Conservation (phyloP, 1,140 invertebrate genomes). For the Drosophila athabasca region DNA sequence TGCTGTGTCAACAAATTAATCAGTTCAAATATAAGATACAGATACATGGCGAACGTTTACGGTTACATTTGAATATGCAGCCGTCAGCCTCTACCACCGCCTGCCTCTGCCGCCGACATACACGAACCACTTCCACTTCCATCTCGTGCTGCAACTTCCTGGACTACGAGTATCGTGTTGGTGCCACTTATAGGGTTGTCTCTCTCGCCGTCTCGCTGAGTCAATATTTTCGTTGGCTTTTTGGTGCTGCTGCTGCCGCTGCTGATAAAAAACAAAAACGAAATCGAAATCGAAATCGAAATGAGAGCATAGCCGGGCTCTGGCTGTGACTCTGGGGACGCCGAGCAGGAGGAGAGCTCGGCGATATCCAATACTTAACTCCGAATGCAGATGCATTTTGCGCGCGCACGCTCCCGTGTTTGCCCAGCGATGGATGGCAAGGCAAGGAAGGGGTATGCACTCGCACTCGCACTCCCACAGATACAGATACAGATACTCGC, state of each 20-base stretch:
- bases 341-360: background rate
- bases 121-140: conserved; percentile 22
- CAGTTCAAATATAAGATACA: conserved; percentile 75
- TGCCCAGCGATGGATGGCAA: conserved; percentile 10
- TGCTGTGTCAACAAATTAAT: conserved; percentile 75
- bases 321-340: too few relatives aligned
- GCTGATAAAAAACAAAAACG: conserved; percentile 60
- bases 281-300: conserved; percentile 62
- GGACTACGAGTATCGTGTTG: background rate
- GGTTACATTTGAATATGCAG: conserved; percentile 69
- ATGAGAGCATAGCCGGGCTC: conserved; percentile 15
- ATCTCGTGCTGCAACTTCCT: conserved; percentile 28
- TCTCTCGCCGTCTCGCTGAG: conserved; percentile 38
- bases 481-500: conserved; percentile 22
- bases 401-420: conserved; percentile 49
- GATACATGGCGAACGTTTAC: conserved; percentile 35
- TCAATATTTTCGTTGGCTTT: conserved; percentile 70
- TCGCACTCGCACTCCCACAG: background rate
- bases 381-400: conserved; percentile 73
- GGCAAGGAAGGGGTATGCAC: background rate
- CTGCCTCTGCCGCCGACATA: background rate
- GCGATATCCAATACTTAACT: conserved; percentile 3
- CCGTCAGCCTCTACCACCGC: conserved; percentile 20
- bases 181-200: conserved; percentile 34
- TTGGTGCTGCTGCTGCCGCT: conserved; percentile 3